Base-by-base conservation (phyloP, 2,888 invertebrate species). In the Griposia aprilina region DNA sequence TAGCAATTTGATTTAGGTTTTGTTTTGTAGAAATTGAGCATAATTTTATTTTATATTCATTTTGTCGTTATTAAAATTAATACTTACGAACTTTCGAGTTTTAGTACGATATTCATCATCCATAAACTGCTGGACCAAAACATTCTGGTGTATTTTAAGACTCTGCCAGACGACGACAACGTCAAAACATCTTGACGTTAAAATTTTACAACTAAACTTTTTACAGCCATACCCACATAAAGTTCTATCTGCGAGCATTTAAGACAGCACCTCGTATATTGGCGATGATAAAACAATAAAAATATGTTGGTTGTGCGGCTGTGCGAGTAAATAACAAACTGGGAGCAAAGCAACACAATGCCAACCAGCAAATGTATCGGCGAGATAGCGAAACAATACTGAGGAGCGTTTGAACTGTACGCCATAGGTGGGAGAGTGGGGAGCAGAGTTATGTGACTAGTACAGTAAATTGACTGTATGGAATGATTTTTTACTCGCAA, bases 271-370 rank as follows among this genome's bases (percentile, higher is more conserved):
- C 45, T 82, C 82, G 74, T 82, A 76, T 68, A 76, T 69, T 59
- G 68, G 68, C 80, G 65, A 81, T 85, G 80, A 85, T 81, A 83
- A 76, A 85, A 85, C 83, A 87, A 85, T 85, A 87, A 86, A 86
- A 87, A 87, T 86, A 85, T 80, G 85, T 78, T 62, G 74, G 70
- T 68, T 55, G 72, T 75, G 62, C 55, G 36, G 63, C 48, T 65
- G 76, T 41, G 59, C 59, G n/a, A 79, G 87, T 87, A 87, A 83
- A 83, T 78, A 87, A 74, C 66, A 41, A 63, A 36, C 50, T 52
- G 52, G 57, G 72, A 69, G 71, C 78, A 70, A 65, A 66, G 63
- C 59, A 63, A 85, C 78, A 81, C 81, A 77, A 81, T 81, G 50
- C 72, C 63, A 13, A 79, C 77, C 79, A 65, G 80, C 85, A 87